Conservation (phyloP, 1,140 invertebrate genomes). For the Panulirus ornatus region DNA sequence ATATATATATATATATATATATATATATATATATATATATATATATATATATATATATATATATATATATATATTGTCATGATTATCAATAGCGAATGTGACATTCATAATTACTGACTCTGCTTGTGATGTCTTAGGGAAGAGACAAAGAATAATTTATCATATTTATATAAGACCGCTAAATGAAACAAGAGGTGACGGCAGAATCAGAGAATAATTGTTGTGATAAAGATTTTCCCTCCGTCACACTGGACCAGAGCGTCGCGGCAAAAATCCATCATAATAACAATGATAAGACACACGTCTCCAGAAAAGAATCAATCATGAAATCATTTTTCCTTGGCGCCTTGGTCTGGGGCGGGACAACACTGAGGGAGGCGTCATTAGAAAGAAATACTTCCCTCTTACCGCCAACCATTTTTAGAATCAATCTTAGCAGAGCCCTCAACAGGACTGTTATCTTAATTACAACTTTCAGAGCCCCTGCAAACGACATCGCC, state of each 20-base stretch:
- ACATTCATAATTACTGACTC: background rate
- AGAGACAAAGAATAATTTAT: no score
- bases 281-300: constrained; percentile 12
- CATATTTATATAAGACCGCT: no score
- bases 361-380: constrained; percentile 21
- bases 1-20: no score
- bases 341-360: background rate
- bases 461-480: constrained; percentile 61
- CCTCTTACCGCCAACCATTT: constrained; percentile 46
- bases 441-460: constrained; percentile 53
- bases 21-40: constrained; percentile 42
- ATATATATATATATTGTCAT: no score
- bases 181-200: no score
- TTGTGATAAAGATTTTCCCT: no score
- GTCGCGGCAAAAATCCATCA: background rate
- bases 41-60: constrained; percentile 40
- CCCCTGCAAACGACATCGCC: constrained; percentile 37
- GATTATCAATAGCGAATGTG: background rate
- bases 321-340: constrained; percentile 61
- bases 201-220: no score
- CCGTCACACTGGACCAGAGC: no score
- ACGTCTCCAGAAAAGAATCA: constrained; percentile 28
- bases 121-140: no score
- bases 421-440: constrained; percentile 38
- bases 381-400: constrained; percentile 41